Conservation (phyloP, 2,888 invertebrate species). For the Acanthosepion esculentum region DNA sequence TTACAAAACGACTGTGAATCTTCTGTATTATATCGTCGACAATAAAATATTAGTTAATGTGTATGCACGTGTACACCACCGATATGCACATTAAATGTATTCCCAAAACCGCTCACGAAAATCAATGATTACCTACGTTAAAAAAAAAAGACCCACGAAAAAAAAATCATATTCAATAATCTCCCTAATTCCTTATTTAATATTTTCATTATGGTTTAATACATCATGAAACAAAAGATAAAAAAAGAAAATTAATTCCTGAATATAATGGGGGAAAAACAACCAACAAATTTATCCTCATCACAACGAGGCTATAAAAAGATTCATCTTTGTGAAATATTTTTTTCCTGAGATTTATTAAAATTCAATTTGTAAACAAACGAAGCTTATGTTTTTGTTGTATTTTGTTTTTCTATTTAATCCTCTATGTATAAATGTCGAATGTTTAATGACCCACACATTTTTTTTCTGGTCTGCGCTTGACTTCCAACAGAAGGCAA, state of each 20-base stretch:
- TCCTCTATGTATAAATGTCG: too few relatives aligned
- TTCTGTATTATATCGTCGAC: background rate
- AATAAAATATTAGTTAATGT: background rate
- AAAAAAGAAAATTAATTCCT: background rate
- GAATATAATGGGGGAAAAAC: background rate
- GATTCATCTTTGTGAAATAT: slow-evolving; percentile 33
- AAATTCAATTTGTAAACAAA: slow-evolving; percentile 33
- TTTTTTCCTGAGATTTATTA: slow-evolving; percentile 23
- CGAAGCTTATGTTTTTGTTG: background rate
- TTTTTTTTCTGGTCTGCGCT: too few relatives aligned
- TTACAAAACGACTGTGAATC: background rate
- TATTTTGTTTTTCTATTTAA: background rate
- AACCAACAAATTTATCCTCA: background rate
- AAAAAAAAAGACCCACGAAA: background rate
- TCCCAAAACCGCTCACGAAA: background rate
- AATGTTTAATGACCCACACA: too few relatives aligned
- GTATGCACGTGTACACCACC: background rate
- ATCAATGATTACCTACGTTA: background rate
- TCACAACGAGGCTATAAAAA: background rate
- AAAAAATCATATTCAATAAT: background rate
- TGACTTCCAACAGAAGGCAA: too few relatives aligned
- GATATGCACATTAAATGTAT: background rate
- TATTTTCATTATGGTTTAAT: slow-evolving; percentile 18
- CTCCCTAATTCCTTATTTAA: slow-evolving; percentile 11
- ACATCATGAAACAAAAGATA: background rate